phyloP scores from a whole-genome alignment of 2,113 vertebrate species.

The Antechinus stuartii region DNA sequence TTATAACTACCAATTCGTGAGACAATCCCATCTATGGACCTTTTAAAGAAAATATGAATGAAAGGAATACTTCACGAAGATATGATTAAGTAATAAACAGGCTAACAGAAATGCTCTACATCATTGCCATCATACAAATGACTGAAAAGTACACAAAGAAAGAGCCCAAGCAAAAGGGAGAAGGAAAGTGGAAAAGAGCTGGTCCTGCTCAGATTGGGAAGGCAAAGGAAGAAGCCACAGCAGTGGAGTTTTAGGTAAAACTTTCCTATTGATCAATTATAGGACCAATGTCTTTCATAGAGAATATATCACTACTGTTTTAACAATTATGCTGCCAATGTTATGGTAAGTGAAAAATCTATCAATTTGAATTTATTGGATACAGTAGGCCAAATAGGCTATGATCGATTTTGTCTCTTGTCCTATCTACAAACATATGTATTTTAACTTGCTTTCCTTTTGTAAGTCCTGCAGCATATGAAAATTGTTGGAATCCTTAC shows the following conservation, averaged over 20 bases:
- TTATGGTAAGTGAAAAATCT: slow-evolving; percentile 98
- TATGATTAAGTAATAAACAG: neutral
- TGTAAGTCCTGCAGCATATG: too few relatives aligned
- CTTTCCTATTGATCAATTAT: too few relatives aligned
- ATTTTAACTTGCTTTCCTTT: too few relatives aligned
- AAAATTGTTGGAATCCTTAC: too few relatives aligned
- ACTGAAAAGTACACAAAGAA: neutral
- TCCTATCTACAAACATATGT: slow-evolving; percentile 94
- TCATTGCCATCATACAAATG: neutral
- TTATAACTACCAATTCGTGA: neutral
- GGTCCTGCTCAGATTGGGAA: too few relatives aligned
- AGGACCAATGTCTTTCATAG: too few relatives aligned
- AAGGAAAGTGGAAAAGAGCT: too few relatives aligned
- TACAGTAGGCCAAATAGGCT: slow-evolving; percentile 98
- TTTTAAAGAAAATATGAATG: neutral
- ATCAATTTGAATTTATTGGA: slow-evolving; percentile 98
- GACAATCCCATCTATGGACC: neutral
- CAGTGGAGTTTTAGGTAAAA: too few relatives aligned
- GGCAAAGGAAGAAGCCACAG: too few relatives aligned
- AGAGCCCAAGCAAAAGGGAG: too few relatives aligned
- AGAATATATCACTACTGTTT: slow-evolving; percentile 76
- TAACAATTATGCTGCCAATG: slow-evolving; percentile 99
- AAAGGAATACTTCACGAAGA: neutral
- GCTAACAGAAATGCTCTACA: neutral
- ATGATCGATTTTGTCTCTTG: slow-evolving; percentile 94